Base-by-base conservation (phyloP, 2,113 vertebrate species). In the Rhea pennata region DNA sequence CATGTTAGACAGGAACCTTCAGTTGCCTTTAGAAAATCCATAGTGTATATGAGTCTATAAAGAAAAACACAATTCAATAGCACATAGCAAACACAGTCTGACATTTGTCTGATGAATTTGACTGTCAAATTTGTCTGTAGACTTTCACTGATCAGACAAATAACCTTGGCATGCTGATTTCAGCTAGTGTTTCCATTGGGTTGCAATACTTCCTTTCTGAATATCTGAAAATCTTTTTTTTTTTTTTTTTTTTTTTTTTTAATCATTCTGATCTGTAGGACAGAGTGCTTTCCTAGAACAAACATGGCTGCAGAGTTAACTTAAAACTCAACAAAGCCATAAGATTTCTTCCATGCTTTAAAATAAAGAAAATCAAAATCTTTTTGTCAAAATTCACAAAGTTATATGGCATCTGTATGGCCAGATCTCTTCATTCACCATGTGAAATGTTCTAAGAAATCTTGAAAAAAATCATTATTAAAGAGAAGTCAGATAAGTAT, bases 401-500 rank as follows among this genome's bases (percentile, higher is more conserved):
- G 3, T 19, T 50, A 6, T 51, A 33, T 7, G 11, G 1, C 50
- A 67, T 58, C 22, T 48, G 12, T 51, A 14, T 6, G 64, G 33
- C 10, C 56, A 6, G 8, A 17, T 29, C 8, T 24, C 8, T 36
- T 8, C 29, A 59, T 11, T 40, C 20, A 86, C 4, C 76, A 73
- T 73, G 10, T 2, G 0, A 69, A 40, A 6, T 33, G 1, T 20
- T 76, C 5, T 26, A 76, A 62, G 15, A 70, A 67, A 86, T 33
- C 10, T 6, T 54, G 36, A 16, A 3, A 8, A 21, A 70, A 48
- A 39, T 44, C 46, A 0, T 0, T 42, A 39, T 48, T 29, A 33
- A 44, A 54, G 3, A 54, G n/a, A 76, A 56, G 1, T 0, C 40
- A 56, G 7, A 65, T 6, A 19, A 27, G 15, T 51, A n/a, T 15